phyloP scores from a whole-genome alignment of 2,113 vertebrate genomes.

The Clinocottus analis region DNA sequence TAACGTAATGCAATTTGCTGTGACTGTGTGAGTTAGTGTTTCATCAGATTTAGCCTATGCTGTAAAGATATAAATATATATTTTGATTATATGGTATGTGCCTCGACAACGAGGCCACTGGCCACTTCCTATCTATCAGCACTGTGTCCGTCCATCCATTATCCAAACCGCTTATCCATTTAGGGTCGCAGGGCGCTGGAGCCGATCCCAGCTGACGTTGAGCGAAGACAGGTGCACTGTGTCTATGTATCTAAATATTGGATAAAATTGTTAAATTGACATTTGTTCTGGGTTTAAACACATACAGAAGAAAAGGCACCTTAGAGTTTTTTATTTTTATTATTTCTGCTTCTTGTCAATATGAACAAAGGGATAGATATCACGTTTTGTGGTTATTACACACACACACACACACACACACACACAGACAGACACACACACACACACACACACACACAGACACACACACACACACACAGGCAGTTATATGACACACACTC shows the following conservation, averaged over 20 bases:
- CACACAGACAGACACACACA: too few species aligned
- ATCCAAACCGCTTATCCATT: too few species aligned
- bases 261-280: background rate
- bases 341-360: background rate
- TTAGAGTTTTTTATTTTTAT: background rate
- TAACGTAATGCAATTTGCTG: slow-evolving; percentile 26
- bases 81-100: background rate
- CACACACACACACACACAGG: background rate
- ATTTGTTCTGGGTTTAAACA: background rate
- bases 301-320: too few species aligned
- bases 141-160: background rate
- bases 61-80: background rate
- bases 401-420: too few species aligned
- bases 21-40: slow-evolving; percentile 1
- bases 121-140: background rate
- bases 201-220: too few species aligned
- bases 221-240: too few species aligned
- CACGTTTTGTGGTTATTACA: too few species aligned
- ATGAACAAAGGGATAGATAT: too few species aligned
- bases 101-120: background rate
- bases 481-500: background rate
- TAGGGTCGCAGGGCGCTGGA: too few species aligned
- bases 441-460: slow-evolving; percentile 6
- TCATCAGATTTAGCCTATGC: background rate
- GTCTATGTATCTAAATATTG: background rate